Evolutionary conservation across 2,888 invertebrate genomes (phyloP).

Genomic region (Drosophila yooni): DNA sequence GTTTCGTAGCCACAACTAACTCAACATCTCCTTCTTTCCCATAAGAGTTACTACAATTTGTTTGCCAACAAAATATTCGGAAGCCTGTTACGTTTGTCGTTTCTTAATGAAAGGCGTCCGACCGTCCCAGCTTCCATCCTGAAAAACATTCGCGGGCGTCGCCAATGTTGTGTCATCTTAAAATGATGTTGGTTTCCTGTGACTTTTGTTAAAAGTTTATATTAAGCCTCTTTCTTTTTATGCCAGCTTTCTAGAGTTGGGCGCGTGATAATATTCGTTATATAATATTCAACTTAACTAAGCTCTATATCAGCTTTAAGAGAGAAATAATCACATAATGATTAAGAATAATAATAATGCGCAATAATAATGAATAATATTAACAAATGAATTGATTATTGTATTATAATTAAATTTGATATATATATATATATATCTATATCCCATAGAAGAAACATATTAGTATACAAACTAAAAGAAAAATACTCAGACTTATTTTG

Average conservation of each 20-base stretch:
- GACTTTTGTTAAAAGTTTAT: conserved; percentile 60
- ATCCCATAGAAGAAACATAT: not conserved
- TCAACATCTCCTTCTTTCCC: conserved; percentile 31
- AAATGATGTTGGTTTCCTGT: conserved; percentile 53
- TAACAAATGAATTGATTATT: not conserved
- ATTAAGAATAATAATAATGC: not conserved
- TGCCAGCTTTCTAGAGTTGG: conserved; percentile 2
- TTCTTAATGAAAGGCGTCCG: conserved; percentile 56
- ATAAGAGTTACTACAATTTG: conserved; percentile 63
- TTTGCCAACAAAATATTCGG: conserved; percentile 63
- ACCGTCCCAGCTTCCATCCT: not conserved
- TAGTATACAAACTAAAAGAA: not conserved
- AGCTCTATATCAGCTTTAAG: not conserved
- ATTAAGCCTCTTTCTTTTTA: conserved; percentile 26
- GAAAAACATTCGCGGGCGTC: conserved; percentile 22
- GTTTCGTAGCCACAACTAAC: conserved; percentile 64
- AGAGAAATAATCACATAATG: not conserved
- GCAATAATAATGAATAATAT: not conserved
- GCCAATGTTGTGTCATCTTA: conserved; percentile 54
- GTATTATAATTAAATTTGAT: not conserved
- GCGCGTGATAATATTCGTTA: conserved; percentile 1
- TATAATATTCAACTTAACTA: not conserved
- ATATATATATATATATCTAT: not conserved
- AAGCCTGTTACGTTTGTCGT: conserved; percentile 44
- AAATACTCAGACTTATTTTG: accelerated